Evolutionary conservation across 2,888 invertebrate genomes (phyloP).

Genomic region (Athrips mouffetella): DNA sequence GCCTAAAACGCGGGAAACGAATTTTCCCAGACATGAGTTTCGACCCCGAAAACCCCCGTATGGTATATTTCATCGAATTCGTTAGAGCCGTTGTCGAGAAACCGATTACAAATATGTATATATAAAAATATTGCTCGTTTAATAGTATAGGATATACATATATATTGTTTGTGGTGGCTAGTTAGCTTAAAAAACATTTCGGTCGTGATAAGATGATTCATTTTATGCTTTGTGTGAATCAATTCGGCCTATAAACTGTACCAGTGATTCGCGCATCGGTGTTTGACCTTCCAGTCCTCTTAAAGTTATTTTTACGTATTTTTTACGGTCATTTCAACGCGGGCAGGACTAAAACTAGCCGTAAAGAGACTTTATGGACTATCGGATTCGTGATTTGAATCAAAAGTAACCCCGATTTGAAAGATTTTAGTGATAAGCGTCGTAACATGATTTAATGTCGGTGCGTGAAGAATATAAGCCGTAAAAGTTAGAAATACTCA

Average conservation of each 20-base stretch:
- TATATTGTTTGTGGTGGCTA: no score
- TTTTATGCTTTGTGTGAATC: slow-evolving; percentile 37
- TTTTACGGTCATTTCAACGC: slow-evolving; percentile 50
- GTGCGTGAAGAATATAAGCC: no score
- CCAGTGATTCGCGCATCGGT: slow-evolving; percentile 38
- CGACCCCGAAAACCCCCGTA: no score
- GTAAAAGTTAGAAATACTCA: no score
- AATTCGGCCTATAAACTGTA: slow-evolving; percentile 43
- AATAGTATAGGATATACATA: no score
- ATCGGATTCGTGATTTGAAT: slow-evolving; percentile 36
- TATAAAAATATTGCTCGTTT: no score
- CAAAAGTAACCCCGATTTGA: slow-evolving; percentile 26
- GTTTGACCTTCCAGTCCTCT: slow-evolving; percentile 49
- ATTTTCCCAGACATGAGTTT: no score
- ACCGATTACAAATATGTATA: no score
- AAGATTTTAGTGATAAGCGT: slow-evolving; percentile 8
- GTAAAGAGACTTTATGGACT: slow-evolving; percentile 38
- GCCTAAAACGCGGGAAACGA: no score
- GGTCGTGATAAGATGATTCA: slow-evolving; percentile 11
- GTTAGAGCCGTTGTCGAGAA: no score
- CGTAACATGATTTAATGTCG: no score
- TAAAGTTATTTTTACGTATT: slow-evolving; percentile 34
- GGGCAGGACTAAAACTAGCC: slow-evolving; percentile 32
- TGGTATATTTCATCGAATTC: no score
- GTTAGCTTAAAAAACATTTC: not conserved